Base-by-base conservation (phyloP, 2,888 invertebrate genomes). In the Epinotia bilunana region DNA sequence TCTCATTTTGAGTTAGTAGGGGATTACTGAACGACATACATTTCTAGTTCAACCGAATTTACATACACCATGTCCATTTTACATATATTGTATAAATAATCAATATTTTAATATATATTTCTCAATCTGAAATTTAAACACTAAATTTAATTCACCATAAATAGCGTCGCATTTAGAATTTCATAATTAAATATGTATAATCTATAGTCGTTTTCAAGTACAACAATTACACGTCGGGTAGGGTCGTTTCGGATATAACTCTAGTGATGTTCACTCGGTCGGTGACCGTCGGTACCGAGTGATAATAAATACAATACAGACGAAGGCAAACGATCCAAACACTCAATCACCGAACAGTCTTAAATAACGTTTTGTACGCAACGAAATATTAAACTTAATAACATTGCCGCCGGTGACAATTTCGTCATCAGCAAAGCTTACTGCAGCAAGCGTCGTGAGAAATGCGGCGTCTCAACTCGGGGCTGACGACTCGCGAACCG, bases 361-460 rank as follows among this genome's bases (percentile, higher is more conserved):
- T 92, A 90, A 91, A 90, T 87, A 91, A 91, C 87, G 86, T 88
- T 84, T 91, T 90, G 92, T 92, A 93, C 93, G 93, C 93, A 93
- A 91, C 90, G 90, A 88, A 90, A 91, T 91, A 75, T 72, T 75
- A 75, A 75, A 75, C 71, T 74, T 86, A 84, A 85, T 86, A 87
- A 88, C 78, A 81, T 83, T 86, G 86, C 82, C 87, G 86, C 83
- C 83, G 84, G 86, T 86, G 86, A 86, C 86, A 79, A 87, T 90
- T 90, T 91, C 92, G 83, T 92, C 92, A 89, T 89, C 90, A 89
- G 92, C 92, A 88, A 92, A 93, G 93, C 93, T 92, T 91, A 91
- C 92, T 78, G 87, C 84, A 87, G 93, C 93, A 93, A 93, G 93
- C 93, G 90, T 88, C 88, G 90, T 87, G 91, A 90, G 91, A 90